phyloP scores from a whole-genome alignment of 1,140 invertebrate species.

The Metaphire vulgaris region DNA sequence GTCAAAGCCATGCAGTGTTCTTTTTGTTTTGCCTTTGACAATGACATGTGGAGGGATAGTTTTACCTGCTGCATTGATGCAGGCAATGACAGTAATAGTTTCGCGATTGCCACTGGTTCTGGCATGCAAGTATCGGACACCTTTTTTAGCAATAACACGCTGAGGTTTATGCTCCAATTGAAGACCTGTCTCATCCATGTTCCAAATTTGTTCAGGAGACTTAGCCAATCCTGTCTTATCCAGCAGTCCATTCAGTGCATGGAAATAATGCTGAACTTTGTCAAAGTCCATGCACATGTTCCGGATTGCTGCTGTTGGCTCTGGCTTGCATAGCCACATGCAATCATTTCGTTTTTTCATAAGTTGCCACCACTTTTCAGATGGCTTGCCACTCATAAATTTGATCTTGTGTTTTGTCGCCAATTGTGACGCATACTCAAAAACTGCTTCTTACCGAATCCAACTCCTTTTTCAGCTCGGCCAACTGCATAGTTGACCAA shows the following conservation, averaged over 20 bases:
- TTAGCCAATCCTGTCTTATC: neutral
- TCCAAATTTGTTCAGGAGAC: neutral
- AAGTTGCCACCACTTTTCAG: no score
- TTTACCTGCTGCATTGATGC: neutral
- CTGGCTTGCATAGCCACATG: neutral
- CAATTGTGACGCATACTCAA: no score
- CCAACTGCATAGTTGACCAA: no score
- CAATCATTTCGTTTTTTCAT: no score
- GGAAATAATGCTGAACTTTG: neutral
- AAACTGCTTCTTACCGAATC: no score
- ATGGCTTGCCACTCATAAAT: no score
- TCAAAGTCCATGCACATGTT: neutral
- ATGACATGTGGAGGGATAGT: neutral
- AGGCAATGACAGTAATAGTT: slow-evolving; percentile 19
- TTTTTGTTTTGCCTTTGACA: neutral
- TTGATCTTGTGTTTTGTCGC: no score
- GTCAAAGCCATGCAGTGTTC: neutral
- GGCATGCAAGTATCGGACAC: slow-evolving; percentile 9
- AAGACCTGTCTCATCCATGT: neutral
- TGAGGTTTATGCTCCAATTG: neutral
- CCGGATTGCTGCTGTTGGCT: neutral
- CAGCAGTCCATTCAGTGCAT: neutral
- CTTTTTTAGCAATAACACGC: slow-evolving; percentile 16
- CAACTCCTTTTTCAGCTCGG: no score
- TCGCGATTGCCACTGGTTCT: slow-evolving; percentile 20